Conservation (phyloP, 2,113 vertebrate species). For the Mandrillus leucophaeus region DNA sequence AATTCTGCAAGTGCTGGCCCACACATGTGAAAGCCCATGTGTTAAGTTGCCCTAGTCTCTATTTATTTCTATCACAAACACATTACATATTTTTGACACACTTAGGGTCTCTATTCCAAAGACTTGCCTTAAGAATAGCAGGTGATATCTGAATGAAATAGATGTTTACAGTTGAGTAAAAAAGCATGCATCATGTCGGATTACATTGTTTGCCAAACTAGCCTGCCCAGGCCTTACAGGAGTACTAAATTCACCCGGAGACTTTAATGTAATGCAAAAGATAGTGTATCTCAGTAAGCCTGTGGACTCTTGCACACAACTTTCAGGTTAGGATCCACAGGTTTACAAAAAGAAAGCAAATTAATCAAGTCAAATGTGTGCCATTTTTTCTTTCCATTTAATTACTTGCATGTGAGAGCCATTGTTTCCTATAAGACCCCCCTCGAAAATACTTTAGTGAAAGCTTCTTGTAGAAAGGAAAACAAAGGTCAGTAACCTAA, state of each 20-base stretch:
- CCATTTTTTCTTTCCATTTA: constrained; percentile 57
- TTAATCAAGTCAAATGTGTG: constrained; percentile 29
- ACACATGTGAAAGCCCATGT: constrained; percentile 35
- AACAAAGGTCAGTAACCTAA: constrained; percentile 70
- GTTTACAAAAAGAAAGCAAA: constrained; percentile 49
- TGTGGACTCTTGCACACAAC: background rate
- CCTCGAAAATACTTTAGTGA: constrained; percentile 58
- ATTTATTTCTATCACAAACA: constrained; percentile 54
- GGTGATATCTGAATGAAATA: constrained; percentile 63
- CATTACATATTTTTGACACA: constrained; percentile 58
- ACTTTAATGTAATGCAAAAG: background rate
- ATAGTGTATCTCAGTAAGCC: constrained; percentile 12
- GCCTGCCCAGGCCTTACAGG: background rate
- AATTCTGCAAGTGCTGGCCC: constrained; percentile 43
- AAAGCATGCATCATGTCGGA: background rate
- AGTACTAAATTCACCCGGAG: background rate
- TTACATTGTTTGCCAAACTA: constrained; percentile 32
- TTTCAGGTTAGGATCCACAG: background rate
- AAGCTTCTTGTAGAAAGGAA: constrained; percentile 63
- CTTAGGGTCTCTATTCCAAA: constrained; percentile 59
- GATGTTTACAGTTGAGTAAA: constrained; percentile 57
- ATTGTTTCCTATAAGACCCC: constrained; percentile 33
- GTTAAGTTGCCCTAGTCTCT: constrained; percentile 59
- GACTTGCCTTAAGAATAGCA: constrained; percentile 58
- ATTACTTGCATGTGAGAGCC: constrained; percentile 58